Evolutionary conservation across 2,888 invertebrate species (phyloP).

Genomic region (Drosophila demipolita): DNA sequence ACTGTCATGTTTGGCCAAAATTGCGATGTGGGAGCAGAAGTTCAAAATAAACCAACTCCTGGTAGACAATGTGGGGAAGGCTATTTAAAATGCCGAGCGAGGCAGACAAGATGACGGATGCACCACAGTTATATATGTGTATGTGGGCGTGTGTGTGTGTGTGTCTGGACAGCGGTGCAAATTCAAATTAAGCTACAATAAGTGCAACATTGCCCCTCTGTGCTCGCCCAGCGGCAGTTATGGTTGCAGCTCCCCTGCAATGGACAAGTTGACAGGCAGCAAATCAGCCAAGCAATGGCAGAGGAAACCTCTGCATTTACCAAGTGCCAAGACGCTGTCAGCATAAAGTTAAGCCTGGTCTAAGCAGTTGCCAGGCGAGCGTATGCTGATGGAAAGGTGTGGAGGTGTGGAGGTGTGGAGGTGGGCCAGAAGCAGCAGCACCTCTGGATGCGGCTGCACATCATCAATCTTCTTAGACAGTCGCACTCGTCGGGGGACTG

Average conservation of each 20-base stretch:
- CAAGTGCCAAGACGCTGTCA: conserved; percentile 76
- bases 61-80: conserved; percentile 17
- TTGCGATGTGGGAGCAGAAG: not conserved
- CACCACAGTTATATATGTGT: conserved; percentile 15
- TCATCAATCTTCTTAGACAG: conserved; percentile 79
- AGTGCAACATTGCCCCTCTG: conserved; percentile 37
- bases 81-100: conserved; percentile 14
- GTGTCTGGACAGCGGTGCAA: conserved; percentile 43
- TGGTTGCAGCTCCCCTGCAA: conserved; percentile 7
- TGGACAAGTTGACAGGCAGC: conserved; percentile 59
- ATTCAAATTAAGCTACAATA: conserved; percentile 56
- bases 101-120: conserved; percentile 12
- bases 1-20: conserved; percentile 16
- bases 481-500: conserved; percentile 53
- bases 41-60: not conserved
- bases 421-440: conserved; percentile 18
- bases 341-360: conserved; percentile 74
- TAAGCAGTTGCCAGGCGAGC: conserved; percentile 61
- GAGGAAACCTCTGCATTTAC: conserved; percentile 58
- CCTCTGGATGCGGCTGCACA: conserved; percentile 55
- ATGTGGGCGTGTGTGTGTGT: not conserved
- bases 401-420: not conserved
- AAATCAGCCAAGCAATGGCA: conserved; percentile 65
- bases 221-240: not conserved
- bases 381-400: not conserved